Evolutionary conservation across 1,140 invertebrate species (phyloP).

Genomic region (Chrysoperla carnea): DNA sequence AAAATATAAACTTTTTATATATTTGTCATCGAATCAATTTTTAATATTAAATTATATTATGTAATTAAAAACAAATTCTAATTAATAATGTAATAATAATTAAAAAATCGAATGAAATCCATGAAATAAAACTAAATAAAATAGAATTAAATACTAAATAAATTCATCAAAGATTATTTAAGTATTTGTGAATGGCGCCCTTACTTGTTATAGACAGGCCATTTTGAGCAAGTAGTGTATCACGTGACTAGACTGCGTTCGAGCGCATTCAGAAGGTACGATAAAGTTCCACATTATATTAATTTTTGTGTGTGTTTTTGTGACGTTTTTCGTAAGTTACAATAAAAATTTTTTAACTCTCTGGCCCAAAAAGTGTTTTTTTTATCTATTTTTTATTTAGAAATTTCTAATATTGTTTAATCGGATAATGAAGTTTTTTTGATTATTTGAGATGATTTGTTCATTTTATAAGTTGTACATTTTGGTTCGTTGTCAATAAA

Average conservation of each 20-base stretch:
- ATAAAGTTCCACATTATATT: conserved; percentile 7
- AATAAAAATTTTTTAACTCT: too few species aligned
- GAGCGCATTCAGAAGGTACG: conserved; percentile 10
- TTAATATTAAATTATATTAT: too few species aligned
- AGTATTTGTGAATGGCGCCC: too few species aligned
- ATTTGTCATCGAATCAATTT: too few species aligned
- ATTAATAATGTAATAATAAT: too few species aligned
- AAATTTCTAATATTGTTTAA: not conserved
- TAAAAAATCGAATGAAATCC: too few species aligned
- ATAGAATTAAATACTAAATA: too few species aligned
- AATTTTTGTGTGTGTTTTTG: not conserved
- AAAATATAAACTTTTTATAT: too few species aligned
- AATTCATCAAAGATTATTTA: too few species aligned
- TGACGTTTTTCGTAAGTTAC: not conserved
- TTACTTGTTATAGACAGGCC: not conserved
- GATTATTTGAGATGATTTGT: not conserved
- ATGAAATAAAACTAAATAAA: too few species aligned
- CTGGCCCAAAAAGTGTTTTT: not conserved
- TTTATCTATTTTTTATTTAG: not conserved
- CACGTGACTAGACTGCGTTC: conserved; percentile 11
- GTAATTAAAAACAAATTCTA: too few species aligned
- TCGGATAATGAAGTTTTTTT: not conserved
- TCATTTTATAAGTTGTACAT: not conserved
- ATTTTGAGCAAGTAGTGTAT: conserved; percentile 2
- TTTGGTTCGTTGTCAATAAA: not conserved